A percentile compares a stretch with the other conserved stretches of the same genome.
Conservation (phyloP, 2,888 invertebrate genomes). For the Cryptus armator region DNA sequence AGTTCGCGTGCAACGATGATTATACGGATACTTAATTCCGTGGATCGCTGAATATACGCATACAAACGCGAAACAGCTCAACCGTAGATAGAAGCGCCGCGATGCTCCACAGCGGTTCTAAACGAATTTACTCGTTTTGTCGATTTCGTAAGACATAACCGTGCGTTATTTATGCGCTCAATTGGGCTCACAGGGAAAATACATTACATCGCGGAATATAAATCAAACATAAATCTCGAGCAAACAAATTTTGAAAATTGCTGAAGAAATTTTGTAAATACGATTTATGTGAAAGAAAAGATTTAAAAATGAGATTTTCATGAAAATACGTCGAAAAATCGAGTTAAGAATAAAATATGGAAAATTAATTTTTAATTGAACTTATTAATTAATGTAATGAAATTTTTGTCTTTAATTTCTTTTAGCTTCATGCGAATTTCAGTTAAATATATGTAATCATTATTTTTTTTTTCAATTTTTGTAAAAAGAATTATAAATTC, state of each 20-base stretch:
- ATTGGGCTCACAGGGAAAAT: slow-evolving; percentile 15
- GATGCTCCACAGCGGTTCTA: slow-evolving; percentile 1
- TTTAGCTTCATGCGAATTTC: no score
- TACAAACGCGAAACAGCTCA: neutral
- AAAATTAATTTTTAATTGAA: no score
- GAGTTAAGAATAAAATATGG: no score
- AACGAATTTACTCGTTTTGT: slow-evolving; percentile 30
- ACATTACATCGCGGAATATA: neutral
- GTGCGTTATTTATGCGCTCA: slow-evolving; percentile 35
- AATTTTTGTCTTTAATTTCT: no score
- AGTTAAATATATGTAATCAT: no score
- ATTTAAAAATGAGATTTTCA: neutral
- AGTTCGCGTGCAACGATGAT: slow-evolving; percentile 68
- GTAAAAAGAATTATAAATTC: no score
- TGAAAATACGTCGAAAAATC: neutral
- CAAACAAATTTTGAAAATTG: no score
- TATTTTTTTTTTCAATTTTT: no score
- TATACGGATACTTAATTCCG: slow-evolving; percentile 75
- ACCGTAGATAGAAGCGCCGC: neutral
- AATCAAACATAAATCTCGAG: neutral
- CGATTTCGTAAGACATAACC: slow-evolving; percentile 16
- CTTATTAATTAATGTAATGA: no score
- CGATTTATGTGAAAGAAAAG: neutral
- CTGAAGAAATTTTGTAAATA: no score
- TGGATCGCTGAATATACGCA: slow-evolving; percentile 49